Evolutionary conservation across 2,113 vertebrate species (phyloP), one percentile per base, ranked within the genome.

Genomic region (Notechis scutatus): DNA sequence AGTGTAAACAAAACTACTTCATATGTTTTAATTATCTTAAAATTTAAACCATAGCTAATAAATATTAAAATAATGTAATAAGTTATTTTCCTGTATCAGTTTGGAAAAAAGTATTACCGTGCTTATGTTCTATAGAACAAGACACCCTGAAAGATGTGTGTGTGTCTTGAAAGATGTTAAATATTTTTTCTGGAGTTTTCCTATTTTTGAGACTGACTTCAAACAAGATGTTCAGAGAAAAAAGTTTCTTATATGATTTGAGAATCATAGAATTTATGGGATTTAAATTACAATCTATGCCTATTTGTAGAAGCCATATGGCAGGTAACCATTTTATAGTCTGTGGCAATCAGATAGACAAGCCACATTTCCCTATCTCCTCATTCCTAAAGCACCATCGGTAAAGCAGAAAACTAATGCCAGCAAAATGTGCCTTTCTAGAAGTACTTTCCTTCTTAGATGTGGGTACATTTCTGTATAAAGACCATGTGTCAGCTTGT

Each of bases 101-200:
- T 59, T 45, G 23, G 56, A 24, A 24, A 24, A 26, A 89, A 91
- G 20, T 9, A 81, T 81, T 42, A 42, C 7, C 10, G 3, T 29
- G 0, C n/a, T 69, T 52, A 47, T 52, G 15, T 59, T 52, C 56
- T 87, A 50, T 50, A 64, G 42, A 87, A 92, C 2, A 64, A n/a
- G 20, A 92, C 3, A 6, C 29, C 39, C 29, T 61, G 54, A 26
- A 91, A 54, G 7, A 86, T n/a, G 24, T 96, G 69, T 93, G 85
- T 93, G 74, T 64, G 3, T 55, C 42, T 90, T 42, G 12, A 59
- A 91, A 24, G 52, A 39, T 54, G 94, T 94, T 94, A 91, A 92
- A 54, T 88, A 54, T n/a, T 88, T 93, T 88, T 0, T 5, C 57
- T 54, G 0, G 21, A 2, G n/a, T 11, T 90, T n/a, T 92, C 87